Base-by-base conservation (phyloP, 2,888 invertebrate genomes). In the Andricus quercusramuli region DNA sequence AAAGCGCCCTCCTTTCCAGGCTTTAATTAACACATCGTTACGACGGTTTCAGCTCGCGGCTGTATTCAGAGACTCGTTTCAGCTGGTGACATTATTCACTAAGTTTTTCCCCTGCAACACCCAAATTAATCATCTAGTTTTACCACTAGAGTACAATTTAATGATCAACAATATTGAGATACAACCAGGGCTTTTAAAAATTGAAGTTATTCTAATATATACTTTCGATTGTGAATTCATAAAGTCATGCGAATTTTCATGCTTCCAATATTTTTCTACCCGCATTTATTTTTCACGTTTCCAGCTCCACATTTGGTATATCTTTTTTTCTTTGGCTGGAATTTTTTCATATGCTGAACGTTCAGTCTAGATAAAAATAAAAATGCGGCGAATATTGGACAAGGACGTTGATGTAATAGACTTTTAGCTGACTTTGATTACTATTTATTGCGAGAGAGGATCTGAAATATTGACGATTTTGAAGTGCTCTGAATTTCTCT, bases 11-110 rank as follows among this genome's bases (percentile, higher is more conserved):
- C 9, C 66, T 66, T 66, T 66, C n/a, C 66, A 32, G n/a, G 32
- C 66, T 13, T 66, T 66, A 66, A 66, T 66, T 66, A 66, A 66
- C 66, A 66, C 66, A 66, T 66, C 66, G 66, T 66, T 41, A 66
- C 37, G 66, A 66, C 6, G 29, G n/a, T 66, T 66, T 66, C 62
- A 62, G 62, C 62, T 62, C 22, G 62, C 62, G 22, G 62, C 9
- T 62, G 11, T 25, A 62, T 62, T 25, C n/a, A 15, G 25, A 9
- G 22, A 22, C 59, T 59, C 59, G 59, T 22, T 59, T 22, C 22
- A 59, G 22, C 59, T 51, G 11, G 11, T 22, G 59, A 59, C n/a
- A 59, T 22, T 59, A 59, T 22, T 6, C 3, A 22, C 59, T 22
- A 11, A 22, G 3, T 59, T 59, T 59, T 22, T 59, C 9, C n/a